Evolutionary conservation across 2,797 vertebrate species (phyloP), one percentile per base, ranked within the genome.

Genomic region (Vireo griseus): DNA sequence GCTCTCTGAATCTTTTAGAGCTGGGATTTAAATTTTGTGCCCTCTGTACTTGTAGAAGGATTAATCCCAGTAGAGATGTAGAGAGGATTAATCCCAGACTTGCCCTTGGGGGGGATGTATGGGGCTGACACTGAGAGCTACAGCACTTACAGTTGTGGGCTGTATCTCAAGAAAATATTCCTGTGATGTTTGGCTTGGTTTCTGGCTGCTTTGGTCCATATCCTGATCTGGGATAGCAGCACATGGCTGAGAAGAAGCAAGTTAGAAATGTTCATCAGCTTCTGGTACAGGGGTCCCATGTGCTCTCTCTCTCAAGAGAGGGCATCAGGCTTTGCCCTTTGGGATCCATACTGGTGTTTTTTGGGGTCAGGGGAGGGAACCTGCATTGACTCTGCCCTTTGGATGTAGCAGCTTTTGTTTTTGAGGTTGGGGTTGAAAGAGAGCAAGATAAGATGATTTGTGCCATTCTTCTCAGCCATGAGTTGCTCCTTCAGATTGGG

Each of bases 121-220:
- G 68, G 48, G 33, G 22, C 45, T 93, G 73, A 69, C 45, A 35
- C 88, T 77, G 11, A 66, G 86, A 82, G 19, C 26, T 54, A 11
- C 26, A 65, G 35, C n/a, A 45, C 45, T 59, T 80, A 16, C 0
- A 82, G 20, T 58, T 62, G 24, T 78, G 55, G 37, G 16, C 62
- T 92, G 8, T 50, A 19, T 40, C 0, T 9, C 29, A 63, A 45
- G 29, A 52, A 83, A 50, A 51, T 0, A 1, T 91, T 94, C 91
- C 96, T 93, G 48, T 91, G 72, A 28, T 94, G 95, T 94, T 96
- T 97, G 95, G 95, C 91, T 94, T 96, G 79, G 58, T 84, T 96
- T 95, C 77, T 97, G 97, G 95, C 90, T 96, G 96, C 91, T 79
- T 96, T 88, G 81, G 85, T 96, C 92, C 91, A 20, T 82, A 65